Conservation (phyloP, 2,113 vertebrate species). For the Condylura cristata region DNA sequence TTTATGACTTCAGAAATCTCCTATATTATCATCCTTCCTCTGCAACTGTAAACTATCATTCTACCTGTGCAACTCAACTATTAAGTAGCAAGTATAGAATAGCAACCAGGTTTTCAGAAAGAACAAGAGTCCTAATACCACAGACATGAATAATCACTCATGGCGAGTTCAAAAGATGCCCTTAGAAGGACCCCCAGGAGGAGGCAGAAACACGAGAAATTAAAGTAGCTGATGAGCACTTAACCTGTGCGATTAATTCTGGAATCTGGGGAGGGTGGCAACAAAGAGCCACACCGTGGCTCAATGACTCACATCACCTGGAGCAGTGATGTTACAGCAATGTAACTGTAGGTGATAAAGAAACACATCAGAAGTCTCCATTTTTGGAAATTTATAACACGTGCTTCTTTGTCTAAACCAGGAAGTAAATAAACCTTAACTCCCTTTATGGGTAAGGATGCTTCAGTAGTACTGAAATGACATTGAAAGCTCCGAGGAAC, state of each 20-base stretch:
- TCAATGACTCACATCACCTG: neutral
- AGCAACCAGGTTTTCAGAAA: constrained; percentile 41
- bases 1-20: constrained; percentile 46
- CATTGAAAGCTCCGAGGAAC: constrained; percentile 32
- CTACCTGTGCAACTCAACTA: neutral
- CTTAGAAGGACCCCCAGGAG: neutral
- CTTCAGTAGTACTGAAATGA: constrained; percentile 32
- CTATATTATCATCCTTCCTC: neutral
- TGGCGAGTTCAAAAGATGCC: neutral
- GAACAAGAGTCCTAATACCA: neutral
- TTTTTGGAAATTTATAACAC: constrained; percentile 23
- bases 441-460: constrained; percentile 47
- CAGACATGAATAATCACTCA: neutral
- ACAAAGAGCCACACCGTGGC: neutral
- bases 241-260: neutral
- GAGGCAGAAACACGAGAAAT: constrained; percentile 31
- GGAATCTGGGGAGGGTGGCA: neutral
- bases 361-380: constrained; percentile 14
- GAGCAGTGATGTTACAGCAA: neutral
- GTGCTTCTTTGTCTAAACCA: constrained; percentile 28
- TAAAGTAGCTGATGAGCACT: neutral
- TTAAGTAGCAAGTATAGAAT: neutral
- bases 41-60: neutral
- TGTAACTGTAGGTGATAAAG: neutral
- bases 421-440: constrained; percentile 30